Conservation (phyloP, 92 coral and sea anemone species). For the Virgularia gustaviana region DNA sequence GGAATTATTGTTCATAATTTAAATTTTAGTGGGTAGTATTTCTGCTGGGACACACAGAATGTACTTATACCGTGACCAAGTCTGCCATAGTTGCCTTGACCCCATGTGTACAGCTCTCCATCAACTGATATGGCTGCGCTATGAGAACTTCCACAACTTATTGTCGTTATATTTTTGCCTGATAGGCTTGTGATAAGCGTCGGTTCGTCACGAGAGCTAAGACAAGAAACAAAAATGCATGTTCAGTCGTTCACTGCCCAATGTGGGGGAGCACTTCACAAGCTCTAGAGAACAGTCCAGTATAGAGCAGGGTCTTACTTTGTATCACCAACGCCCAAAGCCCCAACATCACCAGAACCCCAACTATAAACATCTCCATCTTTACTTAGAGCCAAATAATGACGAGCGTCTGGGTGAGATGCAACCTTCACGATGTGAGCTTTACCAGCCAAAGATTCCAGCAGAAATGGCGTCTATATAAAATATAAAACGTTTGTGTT, state of each 20-base stretch:
- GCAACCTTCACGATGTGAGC: slow-evolving; percentile 73
- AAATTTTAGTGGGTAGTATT: too few relatives aligned
- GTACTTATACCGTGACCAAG: slow-evolving; percentile 92
- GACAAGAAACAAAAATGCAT: not conserved
- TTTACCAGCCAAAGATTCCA: slow-evolving; percentile 74
- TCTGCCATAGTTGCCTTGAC: slow-evolving; percentile 96
- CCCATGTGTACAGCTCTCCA: slow-evolving; percentile 98
- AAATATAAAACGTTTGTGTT: not conserved
- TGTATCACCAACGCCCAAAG: slow-evolving; percentile 93
- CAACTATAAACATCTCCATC: slow-evolving; percentile 93
- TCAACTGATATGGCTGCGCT: slow-evolving; percentile 98
- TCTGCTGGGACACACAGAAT: too few relatives aligned
- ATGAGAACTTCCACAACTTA: slow-evolving; percentile 93
- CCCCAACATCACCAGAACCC: slow-evolving; percentile 98
- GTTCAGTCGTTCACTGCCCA: not conserved
- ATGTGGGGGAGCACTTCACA: not conserved
- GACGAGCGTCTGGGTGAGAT: slow-evolving; percentile 87
- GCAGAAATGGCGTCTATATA: slow-evolving; percentile 68
- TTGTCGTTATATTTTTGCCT: slow-evolving; percentile 80
- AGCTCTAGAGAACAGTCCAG: not conserved
- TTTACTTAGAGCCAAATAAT: slow-evolving; percentile 87
- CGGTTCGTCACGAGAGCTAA: slow-evolving; percentile 84
- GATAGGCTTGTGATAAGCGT: slow-evolving; percentile 80
- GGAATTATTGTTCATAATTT: too few relatives aligned
- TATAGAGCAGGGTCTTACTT: too few relatives aligned